Evolutionary conservation across 1,140 invertebrate genomes (phyloP).

Genomic region (Anoplolepis gracilipes): DNA sequence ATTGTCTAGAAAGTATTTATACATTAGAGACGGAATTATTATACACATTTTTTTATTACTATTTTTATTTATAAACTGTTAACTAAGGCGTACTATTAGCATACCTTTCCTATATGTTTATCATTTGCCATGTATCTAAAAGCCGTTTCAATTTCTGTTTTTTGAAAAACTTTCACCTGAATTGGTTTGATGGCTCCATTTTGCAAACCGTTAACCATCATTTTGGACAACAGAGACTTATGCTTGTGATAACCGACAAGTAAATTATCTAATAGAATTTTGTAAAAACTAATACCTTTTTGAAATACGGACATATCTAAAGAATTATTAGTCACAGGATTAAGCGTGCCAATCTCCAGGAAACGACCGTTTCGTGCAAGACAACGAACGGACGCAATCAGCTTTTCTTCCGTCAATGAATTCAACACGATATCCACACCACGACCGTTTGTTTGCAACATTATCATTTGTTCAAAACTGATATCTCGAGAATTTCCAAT

Average conservation of each 20-base stretch:
- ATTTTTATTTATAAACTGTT: neutral
- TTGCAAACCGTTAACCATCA: constrained; percentile 83
- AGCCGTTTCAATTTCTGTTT: constrained; percentile 84
- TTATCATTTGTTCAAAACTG: constrained; percentile 90
- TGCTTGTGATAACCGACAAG: neutral
- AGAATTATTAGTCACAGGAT: constrained; percentile 88
- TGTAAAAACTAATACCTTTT: constrained; percentile 93
- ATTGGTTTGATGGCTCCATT: constrained; percentile 85
- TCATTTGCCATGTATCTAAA: constrained; percentile 90
- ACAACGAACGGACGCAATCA: constrained; percentile 92
- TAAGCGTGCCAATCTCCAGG: constrained; percentile 93
- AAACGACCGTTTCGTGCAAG: constrained; percentile 90
- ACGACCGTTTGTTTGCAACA: constrained; percentile 84
- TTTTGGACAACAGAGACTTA: constrained; percentile 87
- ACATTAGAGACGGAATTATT: too few species aligned
- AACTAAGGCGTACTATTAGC: neutral
- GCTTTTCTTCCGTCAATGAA: constrained; percentile 92
- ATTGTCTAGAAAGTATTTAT: constrained; percentile 84
- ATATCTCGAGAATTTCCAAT: constrained; percentile 91
- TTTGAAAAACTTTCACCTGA: constrained; percentile 80
- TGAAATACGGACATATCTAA: constrained; percentile 92
- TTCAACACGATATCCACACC: constrained; percentile 93
- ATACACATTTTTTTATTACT: too few species aligned
- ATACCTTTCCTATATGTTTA: constrained; percentile 91
- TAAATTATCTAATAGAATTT: constrained; percentile 86